These are phyloP conservation scores for Unio pictorum DNA, from an alignment of 2,888 invertebrate species.

Conservation along the genomic window DNA sequence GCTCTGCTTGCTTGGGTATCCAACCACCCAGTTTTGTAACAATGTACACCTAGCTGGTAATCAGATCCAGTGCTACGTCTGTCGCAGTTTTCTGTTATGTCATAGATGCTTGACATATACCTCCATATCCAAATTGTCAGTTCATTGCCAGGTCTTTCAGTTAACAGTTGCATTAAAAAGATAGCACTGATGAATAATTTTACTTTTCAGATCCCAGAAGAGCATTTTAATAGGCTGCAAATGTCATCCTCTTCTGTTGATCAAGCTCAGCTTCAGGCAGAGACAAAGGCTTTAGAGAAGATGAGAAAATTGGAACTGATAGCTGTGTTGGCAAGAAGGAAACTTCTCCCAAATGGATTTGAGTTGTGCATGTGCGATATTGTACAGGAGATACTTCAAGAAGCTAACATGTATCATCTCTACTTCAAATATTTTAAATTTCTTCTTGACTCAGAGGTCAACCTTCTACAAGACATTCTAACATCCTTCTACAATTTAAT, in stretches of 20 bases:
- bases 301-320: conserved; percentile 59
- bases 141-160: no score
- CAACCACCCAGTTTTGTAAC: no score
- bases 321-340: conserved; percentile 47
- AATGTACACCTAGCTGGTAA: no score
- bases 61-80: no score
- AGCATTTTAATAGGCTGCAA: conserved; percentile 45
- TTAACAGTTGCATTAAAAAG: no score
- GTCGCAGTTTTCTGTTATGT: no score
- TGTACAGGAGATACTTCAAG: conserved; percentile 54
- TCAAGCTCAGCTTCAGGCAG: conserved; percentile 44
- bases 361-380: conserved; percentile 62
- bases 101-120: no score
- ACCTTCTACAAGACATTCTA: conserved; percentile 50
- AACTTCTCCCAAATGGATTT: conserved; percentile 59
- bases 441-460: conserved; percentile 44
- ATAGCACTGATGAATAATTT: neutral
- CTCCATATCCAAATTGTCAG: no score
- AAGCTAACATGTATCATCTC: conserved; percentile 51
- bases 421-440: conserved; percentile 60
- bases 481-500: conserved; percentile 50
- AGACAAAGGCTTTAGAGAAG: conserved; percentile 49
- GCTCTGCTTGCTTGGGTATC: no score
- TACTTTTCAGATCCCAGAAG: conserved; percentile 42
- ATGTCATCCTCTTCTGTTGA: conserved; percentile 45